Conservation (phyloP, 1,140 invertebrate species). For the Drosophila nannoptera region DNA sequence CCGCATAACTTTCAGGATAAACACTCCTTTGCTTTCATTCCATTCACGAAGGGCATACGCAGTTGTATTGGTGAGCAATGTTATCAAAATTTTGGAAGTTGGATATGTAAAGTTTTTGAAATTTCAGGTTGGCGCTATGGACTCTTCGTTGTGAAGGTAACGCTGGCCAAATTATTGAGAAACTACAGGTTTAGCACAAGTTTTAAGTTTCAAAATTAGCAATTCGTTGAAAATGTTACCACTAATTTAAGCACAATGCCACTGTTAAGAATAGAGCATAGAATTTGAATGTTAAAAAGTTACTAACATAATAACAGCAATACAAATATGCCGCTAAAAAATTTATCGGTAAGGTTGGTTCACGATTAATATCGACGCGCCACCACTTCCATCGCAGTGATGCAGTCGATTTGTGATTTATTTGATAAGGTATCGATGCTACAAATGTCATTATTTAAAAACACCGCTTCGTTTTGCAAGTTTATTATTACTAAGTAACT, state of each 20-base stretch:
- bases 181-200: too few species aligned
- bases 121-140: conserved; percentile 62
- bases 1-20: too few species aligned
- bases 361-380: background rate
- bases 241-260: too few species aligned
- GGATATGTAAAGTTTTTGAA: too few species aligned
- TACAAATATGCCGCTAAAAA: background rate
- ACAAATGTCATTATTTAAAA: background rate
- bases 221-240: too few species aligned
- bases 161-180: too few species aligned
- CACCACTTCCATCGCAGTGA: background rate
- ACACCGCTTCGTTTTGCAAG: conserved; percentile 3
- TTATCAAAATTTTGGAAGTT: too few species aligned
- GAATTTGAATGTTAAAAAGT: background rate
- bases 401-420: background rate
- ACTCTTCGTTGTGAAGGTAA: conserved; percentile 41
- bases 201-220: conserved; percentile 52
- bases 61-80: conserved; percentile 63
- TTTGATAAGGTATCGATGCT: conserved; percentile 5
- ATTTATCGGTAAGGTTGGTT: background rate
- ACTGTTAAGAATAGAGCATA: conserved; percentile 6
- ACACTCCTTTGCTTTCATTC: too few species aligned
- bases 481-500: conserved; percentile 19
- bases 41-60: conserved; percentile 71
- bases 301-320: background rate